phyloP scores from a whole-genome alignment of 2,888 invertebrate genomes.

The Chalcosyrphus nemorum region DNA sequence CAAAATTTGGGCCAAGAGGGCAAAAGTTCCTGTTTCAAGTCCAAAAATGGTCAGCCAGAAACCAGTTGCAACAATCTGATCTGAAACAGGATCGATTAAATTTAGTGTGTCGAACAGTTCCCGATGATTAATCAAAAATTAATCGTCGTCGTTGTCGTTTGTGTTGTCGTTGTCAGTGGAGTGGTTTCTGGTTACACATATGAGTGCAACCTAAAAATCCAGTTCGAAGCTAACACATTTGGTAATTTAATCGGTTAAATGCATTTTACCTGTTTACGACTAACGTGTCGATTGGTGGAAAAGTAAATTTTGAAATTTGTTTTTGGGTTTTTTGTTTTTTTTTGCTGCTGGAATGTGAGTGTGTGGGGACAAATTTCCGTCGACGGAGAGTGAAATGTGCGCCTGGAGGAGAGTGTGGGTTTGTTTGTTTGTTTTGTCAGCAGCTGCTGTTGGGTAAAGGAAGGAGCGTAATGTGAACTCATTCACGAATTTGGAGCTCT shows the following conservation, averaged over 20 bases:
- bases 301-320: conserved; percentile 53
- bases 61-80: conserved; percentile 36
- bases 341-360: conserved; percentile 54
- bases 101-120: conserved; percentile 33
- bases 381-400: conserved; percentile 15
- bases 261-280: conserved; percentile 70
- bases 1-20: conserved; percentile 64
- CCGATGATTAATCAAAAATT: conserved; percentile 70
- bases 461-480: conserved; percentile 49
- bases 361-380: conserved; percentile 54
- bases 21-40: conserved; percentile 53
- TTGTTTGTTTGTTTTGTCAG: conserved; percentile 33
- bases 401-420: conserved; percentile 32
- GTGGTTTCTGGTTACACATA: conserved; percentile 65
- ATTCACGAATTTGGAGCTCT: conserved; percentile 58
- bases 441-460: neutral
- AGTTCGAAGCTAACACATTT: conserved; percentile 25
- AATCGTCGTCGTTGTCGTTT: conserved; percentile 17
- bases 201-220: conserved; percentile 44
- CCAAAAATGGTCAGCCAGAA: conserved; percentile 39
- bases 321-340: neutral
- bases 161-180: conserved; percentile 44
- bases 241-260: conserved; percentile 67
- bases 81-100: conserved; percentile 37
- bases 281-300: conserved; percentile 63